phyloP scores from a whole-genome alignment of 2,113 vertebrate genomes.

The Aspiorhynchus laticeps region DNA sequence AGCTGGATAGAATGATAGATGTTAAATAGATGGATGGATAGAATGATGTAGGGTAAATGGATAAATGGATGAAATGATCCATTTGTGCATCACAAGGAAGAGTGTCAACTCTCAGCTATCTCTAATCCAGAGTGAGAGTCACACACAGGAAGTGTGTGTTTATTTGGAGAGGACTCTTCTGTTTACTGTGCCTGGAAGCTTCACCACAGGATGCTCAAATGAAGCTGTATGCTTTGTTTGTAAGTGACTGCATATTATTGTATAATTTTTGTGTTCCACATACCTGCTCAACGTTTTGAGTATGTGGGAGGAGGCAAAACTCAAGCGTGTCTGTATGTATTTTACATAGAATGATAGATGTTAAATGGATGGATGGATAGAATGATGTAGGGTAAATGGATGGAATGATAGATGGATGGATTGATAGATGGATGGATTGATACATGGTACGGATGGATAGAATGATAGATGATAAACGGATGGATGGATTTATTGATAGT shows the following conservation, averaged over 20 bases:
- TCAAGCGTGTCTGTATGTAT: slow-evolving; percentile 28
- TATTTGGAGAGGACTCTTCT: slow-evolving; percentile 73
- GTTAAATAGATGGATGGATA: background rate
- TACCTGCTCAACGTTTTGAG: background rate
- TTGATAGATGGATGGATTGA: no score
- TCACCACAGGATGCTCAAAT: slow-evolving; percentile 38
- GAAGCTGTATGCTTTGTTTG: slow-evolving; percentile 34
- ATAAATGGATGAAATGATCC: background rate
- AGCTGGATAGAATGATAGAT: background rate
- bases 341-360: background rate
- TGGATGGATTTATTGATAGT: no score
- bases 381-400: background rate
- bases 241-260: slow-evolving; percentile 21
- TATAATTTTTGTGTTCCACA: background rate
- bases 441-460: no score
- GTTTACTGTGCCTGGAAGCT: slow-evolving; percentile 68
- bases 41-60: no score
- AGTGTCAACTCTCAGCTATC: slow-evolving; percentile 48
- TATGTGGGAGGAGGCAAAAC: background rate
- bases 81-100: background rate
- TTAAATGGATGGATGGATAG: background rate
- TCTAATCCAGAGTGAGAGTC: slow-evolving; percentile 45
- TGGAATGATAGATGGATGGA: background rate
- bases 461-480: no score
- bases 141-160: slow-evolving; percentile 75